Percentiles rank a stretch among this genome's conserved stretches.
These are phyloP conservation scores for Rhinoptilus africanus DNA, from an alignment of 2,113 vertebrate genomes.

Conservation along the genomic window DNA sequence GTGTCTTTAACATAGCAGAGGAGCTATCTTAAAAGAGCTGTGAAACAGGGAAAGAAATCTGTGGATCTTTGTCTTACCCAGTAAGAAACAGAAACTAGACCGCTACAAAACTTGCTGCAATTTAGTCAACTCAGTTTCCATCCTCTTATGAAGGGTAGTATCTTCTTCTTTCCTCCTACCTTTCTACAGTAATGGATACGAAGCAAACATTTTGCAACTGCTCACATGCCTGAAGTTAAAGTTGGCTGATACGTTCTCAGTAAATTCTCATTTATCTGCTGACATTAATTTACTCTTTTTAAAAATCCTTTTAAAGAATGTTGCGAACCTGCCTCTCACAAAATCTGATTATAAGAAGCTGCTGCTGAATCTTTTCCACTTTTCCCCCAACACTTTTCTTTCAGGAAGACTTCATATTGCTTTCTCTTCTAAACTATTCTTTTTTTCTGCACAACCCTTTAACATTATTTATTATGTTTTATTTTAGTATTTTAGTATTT, in stretches of 20 bases:
- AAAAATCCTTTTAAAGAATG: neutral
- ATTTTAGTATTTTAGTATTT: too few species aligned
- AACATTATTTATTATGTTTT: neutral
- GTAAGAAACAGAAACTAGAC: neutral
- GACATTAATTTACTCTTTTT: neutral
- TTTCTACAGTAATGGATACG: neutral
- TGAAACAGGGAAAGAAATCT: neutral
- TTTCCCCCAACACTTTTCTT: neutral
- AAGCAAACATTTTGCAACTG: neutral
- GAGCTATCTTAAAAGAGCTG: neutral
- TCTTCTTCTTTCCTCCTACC: neutral
- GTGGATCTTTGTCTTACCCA: neutral
- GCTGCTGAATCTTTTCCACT: neutral
- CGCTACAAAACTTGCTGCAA: neutral
- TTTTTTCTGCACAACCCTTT: neutral
- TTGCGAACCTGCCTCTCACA: neutral
- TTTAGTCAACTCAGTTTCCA: neutral
- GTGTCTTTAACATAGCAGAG: neutral
- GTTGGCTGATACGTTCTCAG: neutral
- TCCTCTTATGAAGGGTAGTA: neutral
- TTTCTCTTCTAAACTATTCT: neutral
- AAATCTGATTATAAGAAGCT: neutral
- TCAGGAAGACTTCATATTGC: neutral
- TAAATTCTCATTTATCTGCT: neutral
- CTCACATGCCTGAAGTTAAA: neutral